Evolutionary conservation across 2,113 vertebrate genomes (phyloP).

Genomic region (Castor canadensis): DNA sequence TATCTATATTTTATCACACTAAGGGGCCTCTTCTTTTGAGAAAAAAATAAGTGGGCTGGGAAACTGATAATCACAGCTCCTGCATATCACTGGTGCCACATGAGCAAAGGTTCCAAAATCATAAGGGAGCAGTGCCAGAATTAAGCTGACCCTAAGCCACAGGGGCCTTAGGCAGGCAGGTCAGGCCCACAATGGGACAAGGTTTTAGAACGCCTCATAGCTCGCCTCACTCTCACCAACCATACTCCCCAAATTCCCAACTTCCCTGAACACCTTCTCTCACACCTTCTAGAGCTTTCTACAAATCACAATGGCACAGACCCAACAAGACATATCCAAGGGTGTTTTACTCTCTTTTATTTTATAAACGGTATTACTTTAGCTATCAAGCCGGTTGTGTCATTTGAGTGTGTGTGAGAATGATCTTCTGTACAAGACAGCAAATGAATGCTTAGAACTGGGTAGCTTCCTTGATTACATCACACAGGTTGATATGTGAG

Average conservation of each 20-base stretch:
- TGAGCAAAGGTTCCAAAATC: background rate
- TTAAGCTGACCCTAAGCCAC: background rate
- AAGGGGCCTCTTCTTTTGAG: background rate
- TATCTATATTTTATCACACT: background rate
- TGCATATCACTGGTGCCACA: background rate
- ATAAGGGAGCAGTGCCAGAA: background rate
- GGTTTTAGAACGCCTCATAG: background rate
- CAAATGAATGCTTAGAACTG: background rate
- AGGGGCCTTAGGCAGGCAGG: background rate
- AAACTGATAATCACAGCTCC: background rate
- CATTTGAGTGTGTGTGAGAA: no score
- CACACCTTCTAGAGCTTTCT: background rate
- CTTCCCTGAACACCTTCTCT: background rate
- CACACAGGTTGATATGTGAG: background rate
- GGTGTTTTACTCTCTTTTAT: conserved; percentile 23
- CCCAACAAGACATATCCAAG: conserved; percentile 25
- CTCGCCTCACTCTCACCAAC: background rate
- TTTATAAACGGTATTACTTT: conserved; percentile 35
- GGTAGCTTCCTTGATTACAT: background rate
- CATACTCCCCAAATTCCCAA: background rate
- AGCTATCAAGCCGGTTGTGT: background rate
- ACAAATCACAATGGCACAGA: background rate
- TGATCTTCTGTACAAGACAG: background rate
- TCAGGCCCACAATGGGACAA: background rate
- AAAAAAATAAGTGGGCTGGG: background rate